Base-by-base conservation (phyloP, 2,888 invertebrate species). In the Acleris literana region DNA sequence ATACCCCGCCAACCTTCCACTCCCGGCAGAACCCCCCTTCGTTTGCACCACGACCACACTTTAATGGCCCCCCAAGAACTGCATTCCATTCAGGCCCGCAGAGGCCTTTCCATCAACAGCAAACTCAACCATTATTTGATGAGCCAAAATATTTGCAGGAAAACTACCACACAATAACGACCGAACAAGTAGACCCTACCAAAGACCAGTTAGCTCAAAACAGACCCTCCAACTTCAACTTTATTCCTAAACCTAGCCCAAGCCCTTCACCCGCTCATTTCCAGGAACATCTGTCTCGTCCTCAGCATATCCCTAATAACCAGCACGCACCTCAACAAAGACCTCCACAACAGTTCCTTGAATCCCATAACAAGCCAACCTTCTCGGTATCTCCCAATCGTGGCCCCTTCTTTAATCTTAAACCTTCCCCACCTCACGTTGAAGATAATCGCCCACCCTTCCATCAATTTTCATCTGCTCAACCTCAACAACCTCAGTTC, bases 61-160 rank as follows among this genome's bases (percentile, higher is more conserved):
- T 93, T 29, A 88, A 85, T 73, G 86, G 87, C 17, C 93, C 92
- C 44, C 85, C 92, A 20, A 84, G 89, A 74, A 65, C 81, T 17
- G 83, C 83, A 65, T 93, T 93, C 74, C 90, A 92, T 74, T 86
- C 94, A 22, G 94, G 93, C 71, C 88, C 93, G 16, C 93, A 94
- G 77, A 88, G 93, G 73, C 94, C 94, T 11, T 93, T 94, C 78
- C 87, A 88, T 70, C 85, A 83, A 71, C 84, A 84, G 46, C 89
- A 87, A 72, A 74, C 84, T 17, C 89, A 90, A 67, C 78, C 80
- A 51, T 92, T 84, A 75, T 93, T 93, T 69, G 92, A 93, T 64
- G 93, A 93, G 76, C 84, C 92, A 1, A 93, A 93, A 79, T 93
- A 93, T 72, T 81, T 93, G 62, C 93, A 93, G 79, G 92, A 93